Conservation (phyloP, 2,888 invertebrate genomes). For the Phyllotreta striolata region DNA sequence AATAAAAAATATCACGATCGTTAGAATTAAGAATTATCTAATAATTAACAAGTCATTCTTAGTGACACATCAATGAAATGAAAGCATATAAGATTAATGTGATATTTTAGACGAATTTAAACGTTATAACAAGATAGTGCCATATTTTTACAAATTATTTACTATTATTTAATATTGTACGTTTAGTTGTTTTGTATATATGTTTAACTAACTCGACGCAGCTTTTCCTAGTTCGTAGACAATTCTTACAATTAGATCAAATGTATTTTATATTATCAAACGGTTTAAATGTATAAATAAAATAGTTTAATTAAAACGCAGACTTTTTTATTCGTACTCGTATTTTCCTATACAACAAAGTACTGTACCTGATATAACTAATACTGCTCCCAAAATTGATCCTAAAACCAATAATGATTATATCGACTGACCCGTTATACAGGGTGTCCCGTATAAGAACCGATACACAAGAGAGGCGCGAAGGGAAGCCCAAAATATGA, state of each 20-base stretch:
- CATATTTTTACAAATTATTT: constrained; percentile 19
- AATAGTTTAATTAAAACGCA: constrained; percentile 4
- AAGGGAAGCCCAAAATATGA: too few species aligned
- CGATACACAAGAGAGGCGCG: too few species aligned
- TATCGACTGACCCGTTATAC: background rate
- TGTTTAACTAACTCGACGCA: constrained; percentile 10
- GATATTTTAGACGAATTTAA: constrained; percentile 22
- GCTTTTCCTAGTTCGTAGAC: background rate
- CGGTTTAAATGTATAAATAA: constrained; percentile 18
- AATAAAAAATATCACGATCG: constrained; percentile 2
- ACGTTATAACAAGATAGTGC: constrained; percentile 10
- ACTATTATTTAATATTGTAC: constrained; percentile 3
- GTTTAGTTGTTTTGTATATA: constrained; percentile 10
- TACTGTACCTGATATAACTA: constrained; percentile 68
- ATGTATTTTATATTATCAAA: constrained; percentile 12
- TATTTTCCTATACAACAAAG: constrained; percentile 70
- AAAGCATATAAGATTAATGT: constrained; percentile 19
- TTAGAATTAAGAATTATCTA: constrained; percentile 4
- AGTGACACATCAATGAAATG: background rate
- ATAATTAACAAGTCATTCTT: background rate
- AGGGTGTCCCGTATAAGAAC: background rate
- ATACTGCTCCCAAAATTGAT: constrained; percentile 66
- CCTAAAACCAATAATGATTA: constrained; percentile 60
- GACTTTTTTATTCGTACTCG: constrained; percentile 17
- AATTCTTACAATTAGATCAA: constrained; percentile 15